Conservation (phyloP, 2,113 vertebrate species). For the Grantiella picta region DNA sequence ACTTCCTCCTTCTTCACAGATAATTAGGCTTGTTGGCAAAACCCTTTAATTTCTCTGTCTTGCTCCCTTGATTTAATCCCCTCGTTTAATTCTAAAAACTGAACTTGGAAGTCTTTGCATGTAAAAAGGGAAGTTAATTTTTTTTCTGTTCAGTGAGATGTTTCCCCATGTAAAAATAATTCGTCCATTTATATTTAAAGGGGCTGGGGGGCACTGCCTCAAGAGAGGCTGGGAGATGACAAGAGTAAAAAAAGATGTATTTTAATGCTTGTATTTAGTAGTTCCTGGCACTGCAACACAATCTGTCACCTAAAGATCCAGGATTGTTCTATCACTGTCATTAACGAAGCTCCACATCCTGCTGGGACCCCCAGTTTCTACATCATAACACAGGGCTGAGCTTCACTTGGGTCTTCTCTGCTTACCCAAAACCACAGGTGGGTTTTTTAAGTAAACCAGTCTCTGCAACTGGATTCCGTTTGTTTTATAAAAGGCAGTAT, state of each 20-base stretch:
- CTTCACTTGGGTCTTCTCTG: neutral
- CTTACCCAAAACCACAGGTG: neutral
- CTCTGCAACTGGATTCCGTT: neutral
- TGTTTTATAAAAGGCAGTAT: neutral
- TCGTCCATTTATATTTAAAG: neutral
- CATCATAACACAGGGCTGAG: accelerated
- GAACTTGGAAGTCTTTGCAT: neutral
- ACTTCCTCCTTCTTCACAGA: neutral
- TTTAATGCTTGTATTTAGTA: neutral
- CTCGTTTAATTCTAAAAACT: neutral
- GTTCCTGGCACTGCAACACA: neutral
- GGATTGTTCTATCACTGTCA: neutral
- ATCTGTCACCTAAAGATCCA: neutral
- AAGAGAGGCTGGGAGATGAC: neutral
- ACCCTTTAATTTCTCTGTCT: neutral
- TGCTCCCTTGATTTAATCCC: neutral
- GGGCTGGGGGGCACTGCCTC: neutral
- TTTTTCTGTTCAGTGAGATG: neutral
- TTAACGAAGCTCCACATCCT: neutral
- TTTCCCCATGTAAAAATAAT: neutral
- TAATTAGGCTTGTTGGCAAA: neutral
- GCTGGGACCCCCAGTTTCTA: neutral
- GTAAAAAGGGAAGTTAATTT: neutral
- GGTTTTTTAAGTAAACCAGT: neutral
- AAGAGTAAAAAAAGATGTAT: neutral